A percentile compares a stretch with the other conserved stretches of the same genome.
Conservation (phyloP, 1,140 invertebrate species). For the Lordiphosa mommai region DNA sequence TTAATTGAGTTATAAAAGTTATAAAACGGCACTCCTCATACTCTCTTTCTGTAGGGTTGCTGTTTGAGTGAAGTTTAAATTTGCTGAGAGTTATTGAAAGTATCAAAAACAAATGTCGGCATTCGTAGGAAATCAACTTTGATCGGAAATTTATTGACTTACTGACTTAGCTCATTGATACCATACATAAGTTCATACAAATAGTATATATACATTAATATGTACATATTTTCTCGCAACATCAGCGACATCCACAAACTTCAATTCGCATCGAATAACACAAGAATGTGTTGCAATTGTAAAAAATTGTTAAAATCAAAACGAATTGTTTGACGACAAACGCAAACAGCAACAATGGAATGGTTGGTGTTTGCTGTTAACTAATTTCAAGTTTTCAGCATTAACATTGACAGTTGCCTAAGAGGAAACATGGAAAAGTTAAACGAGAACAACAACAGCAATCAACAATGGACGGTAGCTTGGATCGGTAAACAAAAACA, state of each 20-base stretch:
- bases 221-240: constrained; percentile 13
- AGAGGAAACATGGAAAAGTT: constrained; percentile 54
- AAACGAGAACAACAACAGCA: constrained; percentile 46
- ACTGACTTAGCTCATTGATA: too few relatives aligned
- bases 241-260: constrained; percentile 50
- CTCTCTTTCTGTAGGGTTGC: too few relatives aligned
- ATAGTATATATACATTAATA: too few relatives aligned
- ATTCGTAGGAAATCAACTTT: too few relatives aligned
- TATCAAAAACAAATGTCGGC: too few relatives aligned
- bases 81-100: too few relatives aligned
- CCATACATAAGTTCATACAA: too few relatives aligned
- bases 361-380: too few relatives aligned
- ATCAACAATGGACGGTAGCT: constrained; percentile 25
- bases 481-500: neutral
- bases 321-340: constrained; percentile 41
- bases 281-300: constrained; percentile 70
- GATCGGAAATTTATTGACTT: too few relatives aligned
- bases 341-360: neutral
- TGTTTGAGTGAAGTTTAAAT: too few relatives aligned
- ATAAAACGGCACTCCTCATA: too few relatives aligned
- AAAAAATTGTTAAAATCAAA: constrained; percentile 74
- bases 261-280: constrained; percentile 55
- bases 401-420: constrained; percentile 56
- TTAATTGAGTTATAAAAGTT: too few relatives aligned
- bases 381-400: constrained; percentile 57